Base-by-base conservation (phyloP, 2,113 vertebrate genomes). In the Heloderma charlesbogerti region DNA sequence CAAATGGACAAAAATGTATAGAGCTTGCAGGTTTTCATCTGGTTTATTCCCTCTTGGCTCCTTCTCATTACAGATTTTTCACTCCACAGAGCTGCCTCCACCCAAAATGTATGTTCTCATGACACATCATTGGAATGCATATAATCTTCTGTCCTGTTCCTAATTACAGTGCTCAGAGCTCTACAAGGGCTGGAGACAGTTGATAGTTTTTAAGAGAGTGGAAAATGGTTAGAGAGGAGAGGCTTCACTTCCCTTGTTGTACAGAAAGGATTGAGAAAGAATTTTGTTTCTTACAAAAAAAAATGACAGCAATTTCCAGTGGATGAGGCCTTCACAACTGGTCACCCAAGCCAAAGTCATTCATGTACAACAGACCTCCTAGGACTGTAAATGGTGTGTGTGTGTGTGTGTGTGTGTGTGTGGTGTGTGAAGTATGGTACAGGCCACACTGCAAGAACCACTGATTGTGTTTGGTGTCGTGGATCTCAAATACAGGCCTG, bases 21-120 rank as follows among this genome's bases (percentile, higher is more conserved):
- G 27, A 45, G 63, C 31, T 81, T 86, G 66, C 45, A 86, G 66
- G 89, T 79, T 90, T 78, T 90, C 75, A 69, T 71, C 66, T 71
- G 60, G 15, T 90, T 69, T 79, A 57, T 69, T 86, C 63, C 75
- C 84, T 79, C 29, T 86, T 31, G 45, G 9, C 51, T 86, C 80
- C 48, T 66, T 80, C 75, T 90, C 37, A 86, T 90, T 90, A 71
- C 16, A 90, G 48, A 86, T 90, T 80, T 79, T 86, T 57, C 63
- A 80, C 75, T 86, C 77, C 75, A 80, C 45, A 80, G 37, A 86
- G 20, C 69, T 4, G 90, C 18, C 89, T 93, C 94, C 94, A 93
- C 90, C 92, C 89, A 92, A 93, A 89, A 66, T 84, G 6, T 74
- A 89, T 81, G 22, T 29, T 87, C 94, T 94, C 79, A 94, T n/a